phyloP scores from a whole-genome alignment of 2,888 invertebrate genomes.

The Archaeoteleia sp. region DNA sequence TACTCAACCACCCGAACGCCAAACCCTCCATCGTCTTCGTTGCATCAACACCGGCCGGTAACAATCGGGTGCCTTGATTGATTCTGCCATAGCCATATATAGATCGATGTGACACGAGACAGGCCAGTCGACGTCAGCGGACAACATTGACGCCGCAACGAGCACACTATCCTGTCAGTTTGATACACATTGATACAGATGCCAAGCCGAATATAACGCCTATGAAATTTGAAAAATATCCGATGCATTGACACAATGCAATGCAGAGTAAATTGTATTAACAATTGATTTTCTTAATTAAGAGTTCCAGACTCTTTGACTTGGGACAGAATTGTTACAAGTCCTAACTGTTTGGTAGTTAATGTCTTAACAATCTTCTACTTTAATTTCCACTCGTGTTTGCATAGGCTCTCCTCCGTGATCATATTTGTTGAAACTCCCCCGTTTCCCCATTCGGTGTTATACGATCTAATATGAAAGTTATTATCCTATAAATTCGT shows the following conservation, averaged over 20 bases:
- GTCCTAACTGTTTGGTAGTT: too few species aligned
- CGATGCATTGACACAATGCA: too few species aligned
- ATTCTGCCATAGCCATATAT: conserved; percentile 52
- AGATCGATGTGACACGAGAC: conserved; percentile 11
- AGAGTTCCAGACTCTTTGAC: too few species aligned
- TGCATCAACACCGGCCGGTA: conserved; percentile 63
- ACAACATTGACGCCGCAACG: conserved; percentile 5
- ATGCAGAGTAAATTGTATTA: too few species aligned
- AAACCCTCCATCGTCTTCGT: conserved; percentile 42
- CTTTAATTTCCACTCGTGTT: too few species aligned
- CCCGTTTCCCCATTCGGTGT: too few species aligned
- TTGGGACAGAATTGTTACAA: too few species aligned
- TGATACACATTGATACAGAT: neutral
- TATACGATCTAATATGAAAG: conserved; percentile 6
- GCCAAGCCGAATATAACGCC: neutral
- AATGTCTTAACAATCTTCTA: too few species aligned
- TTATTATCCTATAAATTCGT: conserved; percentile 32
- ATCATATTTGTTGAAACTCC: too few species aligned
- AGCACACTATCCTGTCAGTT: conserved; percentile 22
- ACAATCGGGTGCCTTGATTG: conserved; percentile 69
- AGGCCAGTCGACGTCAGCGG: neutral
- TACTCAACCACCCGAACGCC: conserved; percentile 10
- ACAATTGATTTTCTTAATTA: too few species aligned
- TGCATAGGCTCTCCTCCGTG: too few species aligned
- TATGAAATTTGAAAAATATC: neutral